Base-by-base conservation (phyloP, 2,797 vertebrate species). In the Salmo trutta region DNA sequence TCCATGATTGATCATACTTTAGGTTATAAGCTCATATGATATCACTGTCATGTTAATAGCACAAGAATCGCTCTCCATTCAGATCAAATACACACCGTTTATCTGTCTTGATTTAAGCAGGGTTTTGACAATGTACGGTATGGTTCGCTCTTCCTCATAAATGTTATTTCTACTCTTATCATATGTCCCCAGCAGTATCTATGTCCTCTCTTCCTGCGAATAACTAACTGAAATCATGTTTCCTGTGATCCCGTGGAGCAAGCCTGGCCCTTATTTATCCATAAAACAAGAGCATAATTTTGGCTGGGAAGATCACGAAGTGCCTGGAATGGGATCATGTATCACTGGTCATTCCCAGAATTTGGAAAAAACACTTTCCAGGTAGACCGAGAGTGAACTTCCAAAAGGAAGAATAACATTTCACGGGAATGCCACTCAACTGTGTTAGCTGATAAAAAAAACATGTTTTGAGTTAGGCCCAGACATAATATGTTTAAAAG, bases 211-310 rank as follows among this genome's bases (percentile, higher is more conserved):
- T 89, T 87, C 91, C 89, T 84, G 82, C 79, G 62, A 87, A 83
- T 90, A 90, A 86, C 85, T 93, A 92, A 93, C 88, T 90, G 72
- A 84, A 92, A 92, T 87, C 93, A 93, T 79, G 87, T 88, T 87
- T 73, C 79, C 84, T 83, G 87, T 82, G 90, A 90, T 90, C 87
- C 33, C 51, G 77, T 78, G n/a, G 15, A 73, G 68, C 68, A 3
- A 74, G 68, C 72, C 15, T 24, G 74, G 29, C 73, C 79, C 33
- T 76, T 88, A 87, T 92, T 92, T 89, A 85, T 91, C 92, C 85
- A 85, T 92, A 87, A 88, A 89, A 84, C 80, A 78, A 62, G 73
- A 77, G 82, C 21, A 82, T 84, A 29, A 64, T 80, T 90, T 87
- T 76, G 86, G 78, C 84, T 81, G 82, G 78, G 81, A 79, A 70